These are phyloP conservation scores for Campoplex nolae DNA, from an alignment of 2,888 invertebrate genomes.

Conservation along the genomic window DNA sequence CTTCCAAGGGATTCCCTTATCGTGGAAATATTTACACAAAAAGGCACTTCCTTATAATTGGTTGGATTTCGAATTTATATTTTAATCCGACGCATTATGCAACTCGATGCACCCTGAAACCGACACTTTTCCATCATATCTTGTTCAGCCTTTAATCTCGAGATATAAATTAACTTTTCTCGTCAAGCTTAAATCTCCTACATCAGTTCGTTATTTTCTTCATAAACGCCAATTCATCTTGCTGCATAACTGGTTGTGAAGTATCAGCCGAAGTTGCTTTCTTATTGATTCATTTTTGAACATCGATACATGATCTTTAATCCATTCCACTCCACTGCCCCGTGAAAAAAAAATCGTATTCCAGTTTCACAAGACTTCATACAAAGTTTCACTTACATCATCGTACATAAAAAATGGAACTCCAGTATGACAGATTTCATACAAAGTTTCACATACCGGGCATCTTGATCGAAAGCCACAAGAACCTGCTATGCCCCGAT, in stretches of 20 bases:
- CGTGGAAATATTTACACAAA: neutral
- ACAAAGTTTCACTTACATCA: neutral
- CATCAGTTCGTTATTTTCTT: neutral
- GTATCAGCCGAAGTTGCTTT: neutral
- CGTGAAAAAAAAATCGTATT: slow-evolving; percentile 44
- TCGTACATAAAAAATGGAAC: too few species aligned
- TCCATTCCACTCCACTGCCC: slow-evolving; percentile 38
- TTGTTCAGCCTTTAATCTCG: neutral
- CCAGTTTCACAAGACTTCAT: slow-evolving; percentile 25
- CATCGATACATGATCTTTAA: neutral
- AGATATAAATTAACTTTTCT: neutral
- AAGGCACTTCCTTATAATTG: neutral
- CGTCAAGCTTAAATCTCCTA: neutral
- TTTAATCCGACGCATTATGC: neutral
- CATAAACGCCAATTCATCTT: neutral
- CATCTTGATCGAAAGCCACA: neutral
- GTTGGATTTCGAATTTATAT: neutral
- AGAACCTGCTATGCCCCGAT: neutral
- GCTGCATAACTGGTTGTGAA: slow-evolving; percentile 7
- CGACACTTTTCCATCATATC: neutral
- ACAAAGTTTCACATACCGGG: slow-evolving; percentile 5
- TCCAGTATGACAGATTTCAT: slow-evolving; percentile 17
- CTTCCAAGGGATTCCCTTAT: neutral
- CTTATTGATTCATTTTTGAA: neutral
- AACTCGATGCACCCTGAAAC: neutral